Base-by-base conservation (phyloP, 2,888 invertebrate species). In the Lissonota sp. region DNA sequence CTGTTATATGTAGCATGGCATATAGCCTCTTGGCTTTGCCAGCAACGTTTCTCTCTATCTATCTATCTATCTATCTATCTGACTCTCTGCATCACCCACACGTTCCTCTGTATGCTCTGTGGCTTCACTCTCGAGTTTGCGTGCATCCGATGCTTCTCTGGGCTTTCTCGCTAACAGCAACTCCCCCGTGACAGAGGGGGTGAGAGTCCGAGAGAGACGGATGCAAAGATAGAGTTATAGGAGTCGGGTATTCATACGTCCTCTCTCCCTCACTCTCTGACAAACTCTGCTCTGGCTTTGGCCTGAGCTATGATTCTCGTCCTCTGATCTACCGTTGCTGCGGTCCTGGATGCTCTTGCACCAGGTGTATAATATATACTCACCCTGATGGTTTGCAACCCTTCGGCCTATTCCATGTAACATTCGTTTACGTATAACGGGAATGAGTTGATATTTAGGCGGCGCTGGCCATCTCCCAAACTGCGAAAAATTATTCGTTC, bases 241-340 rank as follows among this genome's bases (percentile, higher is more conserved):
- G 14, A 39, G 55, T 66, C 63, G 60, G 60, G 55, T 37, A 67
- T 71, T 79, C 26, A 3, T 26, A n/a, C n/a, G 26, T 26, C 26
- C 79, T 75, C 37, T 58, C 66, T 49, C n/a, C n/a, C 46, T 63
- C n/a, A 46, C 85, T 86, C 83, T 66, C 85, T 79, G 79, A 86
- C 67, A 72, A 71, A 53, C 86, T 76, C 62, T 82, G 79, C 79
- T 76, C 67, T 42, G 8, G 67, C 58, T 51, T 67, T 77, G 26
- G 71, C 85, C 88, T 88, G 90, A 90, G 88, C 90, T 90, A 90
- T 89, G 90, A 89, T 89, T 87, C 89, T 88, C 84, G 85, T 80
- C 14, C 73, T 77, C 89, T 89, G 88, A 89, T 90, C 85, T 88
- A 89, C 87, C 80, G 84, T 57, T 76, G 72, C 78, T 69, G 78